Evolutionary conservation across 1,140 invertebrate genomes (phyloP).

Genomic region (Brachionus calyciflorus): DNA sequence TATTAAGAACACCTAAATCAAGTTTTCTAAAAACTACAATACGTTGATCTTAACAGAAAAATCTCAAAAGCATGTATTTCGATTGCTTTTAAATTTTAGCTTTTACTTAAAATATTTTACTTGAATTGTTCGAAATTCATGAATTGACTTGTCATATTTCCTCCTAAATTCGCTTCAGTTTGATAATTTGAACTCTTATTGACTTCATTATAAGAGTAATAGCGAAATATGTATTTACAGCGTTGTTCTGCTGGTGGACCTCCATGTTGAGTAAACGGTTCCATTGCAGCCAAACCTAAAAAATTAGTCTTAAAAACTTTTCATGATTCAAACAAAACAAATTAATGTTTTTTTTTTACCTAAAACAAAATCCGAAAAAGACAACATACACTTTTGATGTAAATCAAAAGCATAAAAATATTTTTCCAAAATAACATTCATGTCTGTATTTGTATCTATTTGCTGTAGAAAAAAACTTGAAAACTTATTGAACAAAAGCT

Average conservation of each 20-base stretch:
- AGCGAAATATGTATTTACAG: conserved; percentile 65
- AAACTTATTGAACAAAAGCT: conserved; percentile 1
- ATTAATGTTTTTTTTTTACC: no score
- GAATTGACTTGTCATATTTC: not conserved
- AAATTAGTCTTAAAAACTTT: not conserved
- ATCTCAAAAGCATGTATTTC: no score
- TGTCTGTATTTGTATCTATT: not conserved
- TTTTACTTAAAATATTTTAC: conserved; percentile 53
- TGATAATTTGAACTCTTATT: conserved; percentile 50
- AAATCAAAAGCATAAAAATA: conserved; percentile 45
- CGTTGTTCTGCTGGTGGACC: conserved; percentile 64
- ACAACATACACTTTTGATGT: not conserved
- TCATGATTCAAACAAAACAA: not conserved
- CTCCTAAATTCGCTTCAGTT: not conserved
- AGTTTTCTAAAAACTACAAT: no score
- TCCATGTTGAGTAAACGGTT: conserved; percentile 64
- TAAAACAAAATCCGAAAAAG: conserved; percentile 21
- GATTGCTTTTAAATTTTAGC: not conserved
- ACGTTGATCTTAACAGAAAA: no score
- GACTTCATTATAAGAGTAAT: conserved; percentile 62
- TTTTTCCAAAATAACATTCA: not conserved
- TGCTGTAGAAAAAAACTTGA: conserved; percentile 2
- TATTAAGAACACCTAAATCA: no score
- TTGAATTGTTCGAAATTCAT: conserved; percentile 52
- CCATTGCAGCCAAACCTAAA: conserved; percentile 63